These are phyloP conservation scores for Balaeniceps rex DNA, from an alignment of 2,113 vertebrate species.

Conservation along the genomic window DNA sequence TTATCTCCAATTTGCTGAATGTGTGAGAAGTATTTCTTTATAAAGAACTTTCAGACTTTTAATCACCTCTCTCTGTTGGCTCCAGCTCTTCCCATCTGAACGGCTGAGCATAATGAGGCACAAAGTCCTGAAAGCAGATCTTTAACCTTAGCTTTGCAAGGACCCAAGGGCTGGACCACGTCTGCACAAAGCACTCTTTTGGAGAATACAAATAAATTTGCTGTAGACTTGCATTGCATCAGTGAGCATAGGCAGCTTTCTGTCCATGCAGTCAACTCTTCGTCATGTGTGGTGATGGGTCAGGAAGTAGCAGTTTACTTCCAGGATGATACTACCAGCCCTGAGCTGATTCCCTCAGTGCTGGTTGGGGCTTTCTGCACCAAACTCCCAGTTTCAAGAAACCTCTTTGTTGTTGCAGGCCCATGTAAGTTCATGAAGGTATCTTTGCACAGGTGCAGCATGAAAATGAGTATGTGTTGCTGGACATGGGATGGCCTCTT, in stretches of 20 bases:
- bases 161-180: not conserved
- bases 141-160: not conserved
- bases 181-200: not conserved
- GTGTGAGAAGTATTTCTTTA: not conserved
- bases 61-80: not conserved
- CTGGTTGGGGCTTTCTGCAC: not conserved
- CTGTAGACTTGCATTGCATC: accelerated
- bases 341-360: not conserved
- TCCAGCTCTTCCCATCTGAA: not conserved
- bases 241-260: not conserved
- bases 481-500: not conserved
- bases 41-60: not conserved
- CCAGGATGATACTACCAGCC: not conserved
- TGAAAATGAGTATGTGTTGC: not conserved
- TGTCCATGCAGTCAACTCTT: not conserved
- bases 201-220: not conserved
- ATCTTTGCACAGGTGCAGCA: not conserved
- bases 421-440: not conserved
- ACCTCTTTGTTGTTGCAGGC: not conserved
- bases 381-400: not conserved
- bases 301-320: not conserved
- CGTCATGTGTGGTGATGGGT: no score
- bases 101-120: not conserved
- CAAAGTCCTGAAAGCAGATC: not conserved
- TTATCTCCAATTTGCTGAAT: not conserved